Evolutionary conservation across 35 echinoderm and acorn worm species (phyloP), one percentile per base, ranked within the genome.

Genomic region (Apostichopus japonicus): DNA sequence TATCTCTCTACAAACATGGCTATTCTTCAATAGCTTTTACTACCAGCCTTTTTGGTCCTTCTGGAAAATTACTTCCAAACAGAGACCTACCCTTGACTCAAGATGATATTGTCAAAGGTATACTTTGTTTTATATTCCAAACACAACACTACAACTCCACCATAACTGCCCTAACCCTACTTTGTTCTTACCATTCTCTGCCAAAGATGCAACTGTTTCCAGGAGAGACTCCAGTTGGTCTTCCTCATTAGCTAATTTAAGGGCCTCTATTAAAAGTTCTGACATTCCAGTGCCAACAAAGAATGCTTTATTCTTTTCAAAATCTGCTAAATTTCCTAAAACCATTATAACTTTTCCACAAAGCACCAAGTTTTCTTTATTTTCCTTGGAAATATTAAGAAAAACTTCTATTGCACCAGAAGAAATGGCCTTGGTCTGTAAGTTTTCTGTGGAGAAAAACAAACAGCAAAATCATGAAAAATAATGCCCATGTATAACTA

Each of bases 321-420:
- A 88, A 51, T 99, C 97, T 77, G 95, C 88, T 8, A 99, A 91
- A 73, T 95, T 99, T 13, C 95, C 97, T 77, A 96, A 72, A 71
- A 93, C 96, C 77, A 99, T 94, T 9, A 99, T 92, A 51, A 95
- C 77, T 88, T 94, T 99, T n/a, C 91, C 97, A 89, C 95, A 96
- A 5, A 99, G 86, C 10, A 63, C 77, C 15, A 94, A 78, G 58
- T 99, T 95, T 55, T 87, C 65, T n/a, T 83, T 72, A 73, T 94
- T 94, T 10, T 89, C 88, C 8, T 77, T 91, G 22, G 95, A 93
- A 10, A 96, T 82, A 19, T 90, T 91, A n/a, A 96, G 93, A 24
- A 99, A 77, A 2, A 94, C 54, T 59, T 76, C 55, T 11, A 99
- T 92, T 73, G 88, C 93, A 27, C 94, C 93, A 72, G 76, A 76